A percentile compares a stretch with the other conserved stretches of the same genome.
Evolutionary conservation across 2,797 vertebrate genomes (phyloP).

Genomic region (Acrocephalus scirpaceus): DNA sequence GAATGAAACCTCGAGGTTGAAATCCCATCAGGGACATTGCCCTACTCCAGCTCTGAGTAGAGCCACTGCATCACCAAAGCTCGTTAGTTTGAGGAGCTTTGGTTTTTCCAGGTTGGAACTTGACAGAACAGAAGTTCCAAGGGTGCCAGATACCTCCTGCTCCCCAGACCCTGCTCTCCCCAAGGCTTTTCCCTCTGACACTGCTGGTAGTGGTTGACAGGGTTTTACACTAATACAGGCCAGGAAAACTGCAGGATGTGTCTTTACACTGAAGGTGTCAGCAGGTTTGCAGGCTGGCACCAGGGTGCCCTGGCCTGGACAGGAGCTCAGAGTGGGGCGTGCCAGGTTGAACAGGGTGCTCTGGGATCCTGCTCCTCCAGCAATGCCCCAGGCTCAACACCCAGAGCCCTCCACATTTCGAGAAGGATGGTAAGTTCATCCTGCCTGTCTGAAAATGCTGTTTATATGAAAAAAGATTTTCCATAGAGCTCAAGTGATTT

Average conservation of each 20-base stretch:
- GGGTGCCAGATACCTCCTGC: not conserved
- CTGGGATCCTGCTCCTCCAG: not conserved
- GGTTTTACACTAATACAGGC: not conserved
- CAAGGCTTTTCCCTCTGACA: not conserved
- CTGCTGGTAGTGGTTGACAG: not conserved
- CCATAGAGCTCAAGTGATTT: not conserved
- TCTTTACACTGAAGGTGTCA: not conserved
- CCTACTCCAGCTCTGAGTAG: not conserved
- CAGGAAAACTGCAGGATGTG: not conserved
- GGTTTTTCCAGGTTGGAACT: not conserved
- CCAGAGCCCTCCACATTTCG: not conserved
- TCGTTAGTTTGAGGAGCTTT: not conserved
- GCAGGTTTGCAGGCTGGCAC: not conserved
- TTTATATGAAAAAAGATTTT: not conserved
- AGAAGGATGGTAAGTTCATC: not conserved
- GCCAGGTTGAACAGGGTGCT: fast-evolving
- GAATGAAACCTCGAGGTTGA: not conserved
- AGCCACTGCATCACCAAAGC: not conserved
- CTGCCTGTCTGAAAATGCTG: not conserved
- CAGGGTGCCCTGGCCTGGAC: not conserved
- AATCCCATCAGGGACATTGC: fast-evolving
- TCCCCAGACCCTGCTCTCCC: not conserved
- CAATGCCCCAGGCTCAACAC: not conserved
- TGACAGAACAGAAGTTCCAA: not conserved
- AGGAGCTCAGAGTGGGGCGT: fast-evolving